A percentile compares a stretch with the other conserved stretches of the same genome.
Evolutionary conservation across 2,113 vertebrate genomes (phyloP).

Genomic region (Circaetus cinerascens): DNA sequence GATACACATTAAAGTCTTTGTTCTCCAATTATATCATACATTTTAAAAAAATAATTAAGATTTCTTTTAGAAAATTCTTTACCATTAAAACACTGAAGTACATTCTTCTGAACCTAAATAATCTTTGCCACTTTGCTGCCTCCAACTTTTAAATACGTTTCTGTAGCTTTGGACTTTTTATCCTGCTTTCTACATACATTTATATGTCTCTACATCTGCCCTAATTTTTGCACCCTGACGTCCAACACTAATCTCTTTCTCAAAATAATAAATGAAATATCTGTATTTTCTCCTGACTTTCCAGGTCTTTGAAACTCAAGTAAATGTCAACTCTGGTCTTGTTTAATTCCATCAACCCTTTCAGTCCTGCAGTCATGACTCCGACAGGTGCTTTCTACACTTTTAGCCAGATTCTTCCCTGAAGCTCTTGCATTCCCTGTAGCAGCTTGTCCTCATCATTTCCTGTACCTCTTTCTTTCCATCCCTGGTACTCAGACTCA

Average conservation of each 20-base stretch:
- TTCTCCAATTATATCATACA: neutral
- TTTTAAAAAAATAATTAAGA: fast-evolving
- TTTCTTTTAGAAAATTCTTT: neutral
- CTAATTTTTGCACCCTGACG: fast-evolving
- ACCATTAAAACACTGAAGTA: neutral
- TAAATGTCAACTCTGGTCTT: neutral
- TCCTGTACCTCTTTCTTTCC: neutral
- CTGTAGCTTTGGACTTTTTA: neutral
- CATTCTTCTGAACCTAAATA: neutral
- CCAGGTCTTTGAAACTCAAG: neutral
- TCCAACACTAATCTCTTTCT: neutral
- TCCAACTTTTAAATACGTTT: neutral
- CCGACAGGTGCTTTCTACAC: neutral
- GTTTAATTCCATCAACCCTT: neutral
- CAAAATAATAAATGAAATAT: neutral
- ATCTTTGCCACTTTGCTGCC: neutral
- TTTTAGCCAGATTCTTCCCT: neutral
- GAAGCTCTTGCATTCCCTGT: neutral
- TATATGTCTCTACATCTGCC: neutral
- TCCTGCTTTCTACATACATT: neutral
- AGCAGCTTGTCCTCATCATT: neutral
- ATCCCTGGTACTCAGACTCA: neutral
- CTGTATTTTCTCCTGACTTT: neutral
- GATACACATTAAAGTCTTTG: neutral
- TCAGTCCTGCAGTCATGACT: neutral